Conservation (phyloP, 2,113 vertebrate species). For the Fukomys damarensis region DNA sequence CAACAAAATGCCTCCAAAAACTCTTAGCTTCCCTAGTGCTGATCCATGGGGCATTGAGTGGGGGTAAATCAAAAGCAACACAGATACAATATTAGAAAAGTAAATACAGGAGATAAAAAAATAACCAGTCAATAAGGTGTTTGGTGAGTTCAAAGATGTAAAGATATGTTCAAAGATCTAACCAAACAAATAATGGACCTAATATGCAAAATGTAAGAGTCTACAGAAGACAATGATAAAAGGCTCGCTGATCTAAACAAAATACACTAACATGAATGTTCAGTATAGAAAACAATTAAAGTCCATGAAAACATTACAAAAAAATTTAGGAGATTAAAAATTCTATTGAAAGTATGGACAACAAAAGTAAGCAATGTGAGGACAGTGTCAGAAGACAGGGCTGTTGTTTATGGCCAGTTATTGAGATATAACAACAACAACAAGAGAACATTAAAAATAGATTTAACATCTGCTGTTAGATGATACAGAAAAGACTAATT, state of each 20-base stretch:
- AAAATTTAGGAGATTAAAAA: not conserved
- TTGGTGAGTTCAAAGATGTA: not conserved
- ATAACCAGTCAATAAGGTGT: not conserved
- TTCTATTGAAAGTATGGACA: not conserved
- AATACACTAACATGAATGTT: not conserved
- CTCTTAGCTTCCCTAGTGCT: not conserved
- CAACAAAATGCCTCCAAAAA: not conserved
- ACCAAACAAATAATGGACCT: not conserved
- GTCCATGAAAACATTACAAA: not conserved
- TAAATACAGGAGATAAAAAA: not conserved
- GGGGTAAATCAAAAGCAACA: not conserved
- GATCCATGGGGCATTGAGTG: not conserved
- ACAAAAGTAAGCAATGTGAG: not conserved
- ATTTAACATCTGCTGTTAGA: not conserved
- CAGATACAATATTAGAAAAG: not conserved
- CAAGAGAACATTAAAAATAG: not conserved
- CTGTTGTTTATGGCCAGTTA: not conserved
- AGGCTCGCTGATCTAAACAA: not conserved
- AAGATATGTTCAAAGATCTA: not conserved
- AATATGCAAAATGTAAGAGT: not conserved
- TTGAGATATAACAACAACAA: not conserved
- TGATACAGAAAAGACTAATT: not conserved
- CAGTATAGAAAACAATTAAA: not conserved
- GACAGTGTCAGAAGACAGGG: not conserved
- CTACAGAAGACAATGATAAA: no score